Percentiles rank a stretch among this genome's conserved stretches.
These are phyloP conservation scores for Cheilosia urbana DNA, from an alignment of 2,888 invertebrate genomes.

Conservation along the genomic window DNA sequence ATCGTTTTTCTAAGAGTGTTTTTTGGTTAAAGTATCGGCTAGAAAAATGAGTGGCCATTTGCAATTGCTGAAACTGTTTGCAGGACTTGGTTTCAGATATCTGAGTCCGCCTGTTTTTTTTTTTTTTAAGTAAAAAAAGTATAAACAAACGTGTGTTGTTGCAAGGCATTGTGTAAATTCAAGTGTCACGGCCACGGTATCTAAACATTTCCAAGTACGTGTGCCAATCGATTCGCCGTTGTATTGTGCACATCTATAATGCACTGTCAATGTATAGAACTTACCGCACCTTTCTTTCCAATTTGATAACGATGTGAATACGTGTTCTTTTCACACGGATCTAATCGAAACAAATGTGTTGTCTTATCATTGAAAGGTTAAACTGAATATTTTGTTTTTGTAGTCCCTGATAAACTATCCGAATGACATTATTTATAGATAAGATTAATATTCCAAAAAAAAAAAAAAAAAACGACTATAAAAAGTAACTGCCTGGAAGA, in stretches of 20 bases:
- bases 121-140: conserved; percentile 1
- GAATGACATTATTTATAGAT: conserved; percentile 60
- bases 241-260: background rate
- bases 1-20: too few species aligned
- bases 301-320: conserved; percentile 19
- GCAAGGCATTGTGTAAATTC: conserved; percentile 5
- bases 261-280: background rate
- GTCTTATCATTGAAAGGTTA: conserved; percentile 39
- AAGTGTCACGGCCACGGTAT: conserved; percentile 15
- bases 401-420: conserved; percentile 14
- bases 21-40: too few species aligned
- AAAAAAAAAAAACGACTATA: conserved; percentile 55
- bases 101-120: too few species aligned
- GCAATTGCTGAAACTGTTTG: too few species aligned
- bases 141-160: conserved; percentile 17
- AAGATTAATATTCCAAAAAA: conserved; percentile 46
- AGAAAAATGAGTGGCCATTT: too few species aligned
- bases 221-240: conserved; percentile 3
- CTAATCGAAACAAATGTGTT: conserved; percentile 1
- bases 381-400: conserved; percentile 1
- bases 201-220: background rate
- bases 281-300: background rate
- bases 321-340: conserved; percentile 15
- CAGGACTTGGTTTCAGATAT: too few species aligned
- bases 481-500: conserved; percentile 31